Conservation (phyloP, 1,140 invertebrate genomes). For the Drosophila tani region DNA sequence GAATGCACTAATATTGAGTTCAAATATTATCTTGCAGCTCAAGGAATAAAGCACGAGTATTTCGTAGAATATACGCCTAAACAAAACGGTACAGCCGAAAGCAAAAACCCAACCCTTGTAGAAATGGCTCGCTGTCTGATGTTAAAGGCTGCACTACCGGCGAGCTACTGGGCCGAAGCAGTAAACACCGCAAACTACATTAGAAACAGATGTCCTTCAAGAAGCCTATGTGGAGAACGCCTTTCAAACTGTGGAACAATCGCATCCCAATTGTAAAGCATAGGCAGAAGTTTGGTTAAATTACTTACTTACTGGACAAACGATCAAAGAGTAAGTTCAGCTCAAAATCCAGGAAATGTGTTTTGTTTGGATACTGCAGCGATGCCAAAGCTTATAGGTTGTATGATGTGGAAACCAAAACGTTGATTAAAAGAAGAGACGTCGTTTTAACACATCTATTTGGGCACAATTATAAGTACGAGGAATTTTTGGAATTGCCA, state of each 20-base stretch:
- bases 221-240: slow-evolving; percentile 45
- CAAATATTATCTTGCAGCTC: background rate
- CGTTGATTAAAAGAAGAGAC: no score
- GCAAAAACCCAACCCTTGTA: slow-evolving; percentile 14
- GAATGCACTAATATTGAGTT: slow-evolving; percentile 10
- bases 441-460: no score
- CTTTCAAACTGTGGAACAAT: background rate
- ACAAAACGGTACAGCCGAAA: slow-evolving; percentile 17
- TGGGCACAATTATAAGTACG: no score
- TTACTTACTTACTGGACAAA: background rate
- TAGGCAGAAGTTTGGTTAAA: slow-evolving; percentile 4
- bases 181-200: slow-evolving; percentile 34
- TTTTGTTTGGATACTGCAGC: no score
- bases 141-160: slow-evolving; percentile 22
- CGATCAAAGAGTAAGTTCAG: no score
- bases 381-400: no score
- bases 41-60: slow-evolving; percentile 8
- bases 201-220: slow-evolving; percentile 69
- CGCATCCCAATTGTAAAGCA: slow-evolving; percentile 12
- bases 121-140: slow-evolving; percentile 51
- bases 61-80: slow-evolving; percentile 18
- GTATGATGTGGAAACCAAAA: no score
- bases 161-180: slow-evolving; percentile 42
- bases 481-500: slow-evolving; percentile 1
- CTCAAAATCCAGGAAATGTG: no score